Conservation (phyloP, 2,888 invertebrate species). For the Lamellibrachia satsuma region DNA sequence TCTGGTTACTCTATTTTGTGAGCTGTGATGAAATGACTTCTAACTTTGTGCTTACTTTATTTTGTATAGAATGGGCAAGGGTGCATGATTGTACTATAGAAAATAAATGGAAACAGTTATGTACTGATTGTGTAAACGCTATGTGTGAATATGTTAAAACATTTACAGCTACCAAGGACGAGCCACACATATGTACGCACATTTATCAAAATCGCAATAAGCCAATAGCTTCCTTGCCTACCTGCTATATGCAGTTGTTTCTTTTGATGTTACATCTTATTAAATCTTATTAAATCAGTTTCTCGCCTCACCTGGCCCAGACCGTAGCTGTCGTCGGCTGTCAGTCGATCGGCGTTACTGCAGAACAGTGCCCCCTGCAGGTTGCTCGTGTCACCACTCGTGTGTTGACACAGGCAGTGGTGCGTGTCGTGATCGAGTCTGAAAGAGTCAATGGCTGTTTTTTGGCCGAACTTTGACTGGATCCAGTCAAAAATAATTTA, state of each 20-base stretch:
- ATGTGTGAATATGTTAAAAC: too few species aligned
- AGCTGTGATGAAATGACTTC: too few species aligned
- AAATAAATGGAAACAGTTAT: too few species aligned
- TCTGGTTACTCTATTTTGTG: too few species aligned
- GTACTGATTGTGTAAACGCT: too few species aligned
- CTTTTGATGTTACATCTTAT: not conserved
- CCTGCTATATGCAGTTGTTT: not conserved
- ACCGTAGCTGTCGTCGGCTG: constrained; percentile 50
- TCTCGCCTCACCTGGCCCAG: constrained; percentile 53
- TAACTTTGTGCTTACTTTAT: too few species aligned
- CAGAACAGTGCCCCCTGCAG: constrained; percentile 47
- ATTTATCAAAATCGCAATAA: not conserved
- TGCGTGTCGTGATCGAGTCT: constrained; percentile 33
- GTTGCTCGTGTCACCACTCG: constrained; percentile 23
- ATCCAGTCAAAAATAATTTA: too few species aligned
- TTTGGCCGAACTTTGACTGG: too few species aligned
- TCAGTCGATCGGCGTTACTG: constrained; percentile 55
- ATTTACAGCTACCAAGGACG: too few species aligned
- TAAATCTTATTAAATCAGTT: not conserved
- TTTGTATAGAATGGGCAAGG: too few species aligned
- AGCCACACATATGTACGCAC: too few species aligned
- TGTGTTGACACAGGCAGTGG: constrained; percentile 28
- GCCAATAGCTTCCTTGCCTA: not conserved
- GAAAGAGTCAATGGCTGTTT: not conserved
- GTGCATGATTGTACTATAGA: too few species aligned